A percentile compares a stretch with the other conserved stretches of the same genome.
phyloP scores from a whole-genome alignment of 2,888 invertebrate species.

The Brachycybe producta region DNA sequence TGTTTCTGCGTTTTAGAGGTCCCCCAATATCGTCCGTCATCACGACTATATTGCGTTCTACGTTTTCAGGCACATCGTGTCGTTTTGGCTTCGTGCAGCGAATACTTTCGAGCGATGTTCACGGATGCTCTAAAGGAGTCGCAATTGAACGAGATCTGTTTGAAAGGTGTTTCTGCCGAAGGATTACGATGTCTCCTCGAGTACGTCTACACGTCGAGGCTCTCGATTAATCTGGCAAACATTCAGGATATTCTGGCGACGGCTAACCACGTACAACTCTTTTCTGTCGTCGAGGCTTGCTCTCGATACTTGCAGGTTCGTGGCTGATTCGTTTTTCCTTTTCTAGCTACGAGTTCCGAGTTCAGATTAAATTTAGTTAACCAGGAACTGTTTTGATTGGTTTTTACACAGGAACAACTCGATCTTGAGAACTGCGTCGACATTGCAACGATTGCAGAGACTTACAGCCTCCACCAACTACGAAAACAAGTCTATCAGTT shows the following conservation, averaged over 20 bases:
- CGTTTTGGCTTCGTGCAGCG: constrained; percentile 56
- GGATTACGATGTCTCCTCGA: constrained; percentile 51
- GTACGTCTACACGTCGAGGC: constrained; percentile 53
- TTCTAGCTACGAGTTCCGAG: neutral
- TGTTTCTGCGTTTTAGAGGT: too few species aligned
- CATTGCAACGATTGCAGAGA: constrained; percentile 53
- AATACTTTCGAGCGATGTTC: constrained; percentile 64
- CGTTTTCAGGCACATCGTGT: constrained; percentile 48
- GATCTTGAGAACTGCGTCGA: constrained; percentile 58
- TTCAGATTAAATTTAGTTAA: neutral
- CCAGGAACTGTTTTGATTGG: too few species aligned
- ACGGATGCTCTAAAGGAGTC: constrained; percentile 55
- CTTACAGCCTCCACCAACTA: constrained; percentile 48
- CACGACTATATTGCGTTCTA: too few species aligned
- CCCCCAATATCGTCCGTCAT: too few species aligned
- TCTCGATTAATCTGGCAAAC: constrained; percentile 48
- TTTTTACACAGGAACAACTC: constrained; percentile 48
- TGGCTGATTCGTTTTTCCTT: neutral
- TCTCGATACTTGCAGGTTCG: constrained; percentile 44
- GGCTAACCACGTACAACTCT: constrained; percentile 53
- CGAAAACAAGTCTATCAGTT: constrained; percentile 48
- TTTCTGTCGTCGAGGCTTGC: constrained; percentile 52
- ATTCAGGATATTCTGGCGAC: constrained; percentile 55
- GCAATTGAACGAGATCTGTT: constrained; percentile 46
- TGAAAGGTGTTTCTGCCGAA: constrained; percentile 51